These are phyloP conservation scores for Colaptes auratus DNA, from an alignment of 2,113 vertebrate genomes.

Conservation along the genomic window DNA sequence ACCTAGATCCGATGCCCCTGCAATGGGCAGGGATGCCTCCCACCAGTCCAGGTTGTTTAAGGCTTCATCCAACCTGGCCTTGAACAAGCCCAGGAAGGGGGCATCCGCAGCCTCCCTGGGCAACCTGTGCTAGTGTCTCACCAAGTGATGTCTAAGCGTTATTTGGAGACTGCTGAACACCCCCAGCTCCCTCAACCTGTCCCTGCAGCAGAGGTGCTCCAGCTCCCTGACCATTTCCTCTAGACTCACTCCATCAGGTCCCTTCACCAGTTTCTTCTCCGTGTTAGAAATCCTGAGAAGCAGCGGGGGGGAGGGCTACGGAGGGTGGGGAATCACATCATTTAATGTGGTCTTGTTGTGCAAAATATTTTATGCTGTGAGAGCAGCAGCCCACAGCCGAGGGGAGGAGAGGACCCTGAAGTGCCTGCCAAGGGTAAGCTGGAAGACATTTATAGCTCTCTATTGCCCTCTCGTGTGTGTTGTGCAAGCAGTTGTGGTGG, in stretches of 20 bases:
- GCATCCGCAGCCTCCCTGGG: too few species aligned
- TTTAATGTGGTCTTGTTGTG: background rate
- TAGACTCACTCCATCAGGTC: too few species aligned
- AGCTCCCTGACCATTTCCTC: too few species aligned
- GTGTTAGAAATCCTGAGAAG: background rate
- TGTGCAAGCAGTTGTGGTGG: background rate
- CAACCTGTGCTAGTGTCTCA: too few species aligned
- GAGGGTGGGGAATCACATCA: background rate
- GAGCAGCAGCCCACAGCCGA: background rate
- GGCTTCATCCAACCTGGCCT: too few species aligned
- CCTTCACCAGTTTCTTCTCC: background rate
- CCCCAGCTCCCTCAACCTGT: too few species aligned
- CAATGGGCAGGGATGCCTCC: too few species aligned
- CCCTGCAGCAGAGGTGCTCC: too few species aligned
- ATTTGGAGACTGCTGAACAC: background rate
- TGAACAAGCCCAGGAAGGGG: too few species aligned
- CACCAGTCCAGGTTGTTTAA: too few species aligned
- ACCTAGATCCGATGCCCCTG: too few species aligned
- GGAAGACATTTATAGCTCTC: constrained; percentile 56
- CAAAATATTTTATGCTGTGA: background rate
- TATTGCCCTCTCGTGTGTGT: constrained; percentile 75
- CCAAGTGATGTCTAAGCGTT: background rate
- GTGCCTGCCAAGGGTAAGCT: background rate
- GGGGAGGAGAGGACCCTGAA: background rate
- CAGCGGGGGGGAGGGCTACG: too few species aligned